Evolutionary conservation across 2,888 invertebrate genomes (phyloP).

Genomic region (Leptinotarsa peninsularis): DNA sequence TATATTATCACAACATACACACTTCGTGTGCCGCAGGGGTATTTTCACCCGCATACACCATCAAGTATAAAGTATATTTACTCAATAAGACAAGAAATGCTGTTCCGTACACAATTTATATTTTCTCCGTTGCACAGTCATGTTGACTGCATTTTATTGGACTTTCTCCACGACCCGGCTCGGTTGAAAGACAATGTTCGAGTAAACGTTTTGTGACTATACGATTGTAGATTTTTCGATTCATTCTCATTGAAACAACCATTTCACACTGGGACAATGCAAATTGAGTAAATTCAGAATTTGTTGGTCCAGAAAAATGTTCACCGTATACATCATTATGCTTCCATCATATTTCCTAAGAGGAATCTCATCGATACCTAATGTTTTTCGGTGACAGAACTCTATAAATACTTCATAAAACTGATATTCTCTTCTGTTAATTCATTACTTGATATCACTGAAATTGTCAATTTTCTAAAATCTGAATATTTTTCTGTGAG

Average conservation of each 20-base stretch:
- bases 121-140: constrained; percentile 27
- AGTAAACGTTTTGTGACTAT: background rate
- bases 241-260: background rate
- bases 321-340: too few species aligned
- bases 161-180: background rate
- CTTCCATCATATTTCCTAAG: too few species aligned
- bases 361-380: too few species aligned
- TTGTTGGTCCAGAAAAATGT: too few species aligned
- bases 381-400: too few species aligned
- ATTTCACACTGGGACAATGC: background rate
- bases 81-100: constrained; percentile 37
- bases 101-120: constrained; percentile 36
- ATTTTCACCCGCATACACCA: constrained; percentile 24
- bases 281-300: background rate
- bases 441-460: too few species aligned
- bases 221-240: background rate
- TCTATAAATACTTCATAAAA: too few species aligned
- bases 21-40: constrained; percentile 19
- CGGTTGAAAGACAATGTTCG: background rate
- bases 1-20: constrained; percentile 23
- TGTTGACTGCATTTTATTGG: constrained; percentile 23
- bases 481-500: too few species aligned
- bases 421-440: too few species aligned
- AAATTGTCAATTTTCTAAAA: too few species aligned
- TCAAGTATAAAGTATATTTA: constrained; percentile 29